These are phyloP conservation scores for Pocillopora grandis DNA, from an alignment of 92 coral and sea anemone species.

Conservation along the genomic window DNA sequence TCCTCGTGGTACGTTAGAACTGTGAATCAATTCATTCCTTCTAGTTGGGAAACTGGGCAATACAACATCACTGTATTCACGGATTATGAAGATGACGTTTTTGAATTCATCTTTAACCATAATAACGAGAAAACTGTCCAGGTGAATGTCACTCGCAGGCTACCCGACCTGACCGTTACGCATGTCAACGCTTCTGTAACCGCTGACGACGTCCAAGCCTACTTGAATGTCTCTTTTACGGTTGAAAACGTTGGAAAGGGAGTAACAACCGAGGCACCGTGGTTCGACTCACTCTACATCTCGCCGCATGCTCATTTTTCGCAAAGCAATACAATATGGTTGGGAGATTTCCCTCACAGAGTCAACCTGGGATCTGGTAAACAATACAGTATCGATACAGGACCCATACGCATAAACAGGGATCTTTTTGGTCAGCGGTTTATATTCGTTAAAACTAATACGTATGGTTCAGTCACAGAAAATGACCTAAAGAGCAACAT, in stretches of 20 bases:
- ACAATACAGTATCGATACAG: conserved; percentile 33
- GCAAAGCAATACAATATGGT: conserved; percentile 9
- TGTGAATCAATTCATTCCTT: conserved; percentile 37
- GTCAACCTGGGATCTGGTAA: conserved; percentile 35
- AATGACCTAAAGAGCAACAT: conserved; percentile 40
- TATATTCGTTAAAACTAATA: conserved; percentile 51
- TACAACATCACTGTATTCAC: conserved; percentile 67
- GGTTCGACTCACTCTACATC: conserved; percentile 60
- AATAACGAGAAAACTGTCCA: conserved; percentile 54
- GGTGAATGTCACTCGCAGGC: conserved; percentile 42
- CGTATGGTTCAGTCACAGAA: conserved; percentile 51
- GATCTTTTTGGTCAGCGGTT: conserved; percentile 49
- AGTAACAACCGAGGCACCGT: conserved; percentile 62
- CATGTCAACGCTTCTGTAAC: conserved; percentile 25
- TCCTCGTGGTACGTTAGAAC: conserved; percentile 49
- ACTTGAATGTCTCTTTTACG: conserved; percentile 52
- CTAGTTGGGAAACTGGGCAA: conserved; percentile 52
- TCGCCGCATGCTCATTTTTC: conserved; percentile 36
- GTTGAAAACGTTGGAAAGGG: conserved; percentile 64
- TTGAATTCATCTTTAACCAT: conserved; percentile 55
- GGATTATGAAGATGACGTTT: conserved; percentile 59
- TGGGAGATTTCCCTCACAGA: conserved; percentile 46
- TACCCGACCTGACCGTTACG: conserved; percentile 68
- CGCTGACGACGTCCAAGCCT: conserved; percentile 35
- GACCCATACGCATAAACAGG: conserved; percentile 50